Conservation (phyloP, 2,888 invertebrate species). For the Trachelus stipa region DNA sequence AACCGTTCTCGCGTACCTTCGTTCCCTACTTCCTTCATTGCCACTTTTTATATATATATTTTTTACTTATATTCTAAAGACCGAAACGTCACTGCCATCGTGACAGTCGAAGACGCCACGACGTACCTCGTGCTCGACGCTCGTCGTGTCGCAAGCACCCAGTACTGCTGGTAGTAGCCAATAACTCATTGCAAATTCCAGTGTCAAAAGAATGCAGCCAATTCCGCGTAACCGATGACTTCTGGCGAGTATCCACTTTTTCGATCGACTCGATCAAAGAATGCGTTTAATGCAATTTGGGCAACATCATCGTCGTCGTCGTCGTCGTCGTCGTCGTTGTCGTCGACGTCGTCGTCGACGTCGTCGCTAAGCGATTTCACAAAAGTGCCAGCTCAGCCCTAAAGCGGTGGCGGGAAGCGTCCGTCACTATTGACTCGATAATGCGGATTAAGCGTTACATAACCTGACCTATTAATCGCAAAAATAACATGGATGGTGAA, state of each 20-base stretch:
- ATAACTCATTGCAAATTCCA: not conserved
- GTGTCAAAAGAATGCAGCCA: not conserved
- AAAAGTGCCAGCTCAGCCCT: slow-evolving; percentile 3
- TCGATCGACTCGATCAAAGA: slow-evolving; percentile 10
- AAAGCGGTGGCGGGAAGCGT: not conserved
- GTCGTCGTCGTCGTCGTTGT: not conserved
- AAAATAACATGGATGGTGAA: slow-evolving; percentile 6
- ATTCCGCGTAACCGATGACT: not conserved
- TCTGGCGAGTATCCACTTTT: not conserved
- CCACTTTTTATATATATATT: too few species aligned
- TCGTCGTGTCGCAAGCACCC: not conserved
- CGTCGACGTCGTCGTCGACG: slow-evolving; percentile 16
- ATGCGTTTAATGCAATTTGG: slow-evolving; percentile 30
- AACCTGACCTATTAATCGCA: slow-evolving; percentile 38
- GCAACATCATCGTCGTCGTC: slow-evolving; percentile 7
- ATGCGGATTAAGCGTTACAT: slow-evolving; percentile 35
- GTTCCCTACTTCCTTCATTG: too few species aligned
- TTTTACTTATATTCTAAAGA: too few species aligned
- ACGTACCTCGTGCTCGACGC: not conserved
- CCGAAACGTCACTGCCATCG: too few species aligned
- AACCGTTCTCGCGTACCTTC: too few species aligned
- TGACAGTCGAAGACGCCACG: too few species aligned
- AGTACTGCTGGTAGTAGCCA: not conserved
- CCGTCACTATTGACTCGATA: slow-evolving; percentile 21
- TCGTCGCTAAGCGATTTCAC: slow-evolving; percentile 20